Evolutionary conservation across 2,888 invertebrate genomes (phyloP).

Genomic region (Ophion ventricosus): DNA sequence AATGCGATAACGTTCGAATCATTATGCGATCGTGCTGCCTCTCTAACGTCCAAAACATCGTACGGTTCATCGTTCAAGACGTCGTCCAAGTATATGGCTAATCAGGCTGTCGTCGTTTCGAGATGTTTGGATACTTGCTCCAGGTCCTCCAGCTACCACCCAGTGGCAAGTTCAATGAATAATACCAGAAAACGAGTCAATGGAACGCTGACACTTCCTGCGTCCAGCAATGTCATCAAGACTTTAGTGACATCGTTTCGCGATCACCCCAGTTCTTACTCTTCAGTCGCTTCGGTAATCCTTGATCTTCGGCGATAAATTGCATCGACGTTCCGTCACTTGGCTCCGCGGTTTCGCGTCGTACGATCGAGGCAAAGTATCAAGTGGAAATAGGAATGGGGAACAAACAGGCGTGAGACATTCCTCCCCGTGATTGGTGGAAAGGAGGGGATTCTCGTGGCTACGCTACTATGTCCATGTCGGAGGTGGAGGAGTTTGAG

Average conservation of each 20-base stretch:
- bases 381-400: not conserved
- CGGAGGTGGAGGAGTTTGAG: slow-evolving; percentile 80
- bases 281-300: not conserved
- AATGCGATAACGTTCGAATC: slow-evolving; percentile 11
- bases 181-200: too few species aligned
- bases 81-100: too few species aligned
- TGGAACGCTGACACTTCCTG: too few species aligned
- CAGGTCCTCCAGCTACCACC: too few species aligned
- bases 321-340: not conserved
- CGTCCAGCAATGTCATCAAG: not conserved
- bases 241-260: not conserved
- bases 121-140: too few species aligned
- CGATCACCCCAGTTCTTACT: not conserved
- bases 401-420: not conserved
- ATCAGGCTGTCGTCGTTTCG: too few species aligned
- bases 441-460: slow-evolving; percentile 68
- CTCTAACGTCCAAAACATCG: too few species aligned
- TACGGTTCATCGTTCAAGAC: too few species aligned
- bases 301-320: not conserved
- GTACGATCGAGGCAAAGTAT: not conserved
- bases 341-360: not conserved
- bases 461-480: slow-evolving; percentile 83
- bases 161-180: too few species aligned
- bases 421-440: slow-evolving; percentile 43
- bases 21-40: not conserved